These are phyloP conservation scores for Thyatira batis DNA, from an alignment of 2,888 invertebrate species.

Conservation along the genomic window DNA sequence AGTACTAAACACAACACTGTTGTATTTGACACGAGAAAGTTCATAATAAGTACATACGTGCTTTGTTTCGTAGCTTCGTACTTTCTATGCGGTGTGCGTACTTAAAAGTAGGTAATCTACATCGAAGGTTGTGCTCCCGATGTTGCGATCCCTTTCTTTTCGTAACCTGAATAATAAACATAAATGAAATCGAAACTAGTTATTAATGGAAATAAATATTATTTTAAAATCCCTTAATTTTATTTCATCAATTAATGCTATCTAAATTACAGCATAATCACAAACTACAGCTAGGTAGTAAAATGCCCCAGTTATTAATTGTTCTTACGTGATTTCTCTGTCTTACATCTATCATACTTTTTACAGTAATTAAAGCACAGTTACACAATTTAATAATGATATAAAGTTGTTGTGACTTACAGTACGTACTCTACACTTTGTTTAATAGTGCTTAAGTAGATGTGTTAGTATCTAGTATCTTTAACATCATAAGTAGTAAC, in stretches of 20 bases:
- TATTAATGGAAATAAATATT: neutral
- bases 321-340: conserved; percentile 28
- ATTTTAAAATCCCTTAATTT: too few relatives aligned
- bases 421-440: conserved; percentile 15
- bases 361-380: neutral
- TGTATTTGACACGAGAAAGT: conserved; percentile 53
- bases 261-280: neutral
- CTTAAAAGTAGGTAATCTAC: conserved; percentile 44
- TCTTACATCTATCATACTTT: neutral
- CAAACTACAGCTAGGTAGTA: conserved; percentile 9
- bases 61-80: conserved; percentile 44
- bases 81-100: conserved; percentile 52
- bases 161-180: conserved; percentile 45
- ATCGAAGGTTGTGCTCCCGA: conserved; percentile 45
- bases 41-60: conserved; percentile 50
- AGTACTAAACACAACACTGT: conserved; percentile 8
- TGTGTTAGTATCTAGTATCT: conserved; percentile 12
- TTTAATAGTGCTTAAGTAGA: conserved; percentile 19
- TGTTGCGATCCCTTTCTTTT: conserved; percentile 52
- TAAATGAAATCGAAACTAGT: conserved; percentile 9
- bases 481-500: neutral
- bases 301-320: conserved; percentile 21
- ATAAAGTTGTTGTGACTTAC: neutral
- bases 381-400: neutral
- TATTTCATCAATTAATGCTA: neutral